Percentiles rank a stretch among this genome's conserved stretches.
Evolutionary conservation across 2,113 vertebrate genomes (phyloP).

Genomic region (Crotalus horridus): DNA sequence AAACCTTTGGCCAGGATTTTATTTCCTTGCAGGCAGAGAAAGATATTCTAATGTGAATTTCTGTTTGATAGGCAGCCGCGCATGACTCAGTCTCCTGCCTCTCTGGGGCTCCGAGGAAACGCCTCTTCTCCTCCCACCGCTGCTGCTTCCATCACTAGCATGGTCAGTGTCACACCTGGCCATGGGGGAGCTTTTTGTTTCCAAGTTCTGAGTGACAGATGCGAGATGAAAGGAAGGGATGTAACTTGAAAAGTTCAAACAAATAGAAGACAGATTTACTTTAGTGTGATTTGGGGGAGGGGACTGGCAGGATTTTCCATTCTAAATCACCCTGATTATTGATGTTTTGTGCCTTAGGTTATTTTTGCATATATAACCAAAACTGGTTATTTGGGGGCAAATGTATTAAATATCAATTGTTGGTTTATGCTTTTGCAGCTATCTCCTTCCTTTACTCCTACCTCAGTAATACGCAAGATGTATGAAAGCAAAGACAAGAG

Average conservation of each 20-base stretch:
- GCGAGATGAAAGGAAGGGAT: background rate
- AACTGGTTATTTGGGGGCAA: background rate
- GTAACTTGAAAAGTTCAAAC: background rate
- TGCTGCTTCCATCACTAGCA: constrained; percentile 85
- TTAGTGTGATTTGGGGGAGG: background rate
- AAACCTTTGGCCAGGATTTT: background rate
- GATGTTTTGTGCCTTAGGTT: background rate
- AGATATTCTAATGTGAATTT: background rate
- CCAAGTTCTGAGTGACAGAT: background rate
- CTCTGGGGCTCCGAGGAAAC: constrained; percentile 75
- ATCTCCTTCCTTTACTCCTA: constrained; percentile 96
- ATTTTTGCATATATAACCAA: background rate
- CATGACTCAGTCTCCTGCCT: constrained; percentile 83
- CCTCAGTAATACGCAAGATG: constrained; percentile 98
- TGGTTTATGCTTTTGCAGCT: constrained; percentile 70
- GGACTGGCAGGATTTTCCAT: background rate
- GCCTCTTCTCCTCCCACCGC: constrained; percentile 85
- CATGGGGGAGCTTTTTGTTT: background rate
- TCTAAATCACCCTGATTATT: background rate
- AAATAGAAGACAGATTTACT: background rate
- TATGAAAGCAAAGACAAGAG: constrained; percentile 96
- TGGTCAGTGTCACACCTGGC: constrained; percentile 74
- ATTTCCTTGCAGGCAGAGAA: background rate
- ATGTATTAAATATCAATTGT: background rate
- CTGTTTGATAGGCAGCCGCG: constrained; percentile 76